phyloP scores from a whole-genome alignment of 1,140 invertebrate species.

The Linepithema humile region DNA sequence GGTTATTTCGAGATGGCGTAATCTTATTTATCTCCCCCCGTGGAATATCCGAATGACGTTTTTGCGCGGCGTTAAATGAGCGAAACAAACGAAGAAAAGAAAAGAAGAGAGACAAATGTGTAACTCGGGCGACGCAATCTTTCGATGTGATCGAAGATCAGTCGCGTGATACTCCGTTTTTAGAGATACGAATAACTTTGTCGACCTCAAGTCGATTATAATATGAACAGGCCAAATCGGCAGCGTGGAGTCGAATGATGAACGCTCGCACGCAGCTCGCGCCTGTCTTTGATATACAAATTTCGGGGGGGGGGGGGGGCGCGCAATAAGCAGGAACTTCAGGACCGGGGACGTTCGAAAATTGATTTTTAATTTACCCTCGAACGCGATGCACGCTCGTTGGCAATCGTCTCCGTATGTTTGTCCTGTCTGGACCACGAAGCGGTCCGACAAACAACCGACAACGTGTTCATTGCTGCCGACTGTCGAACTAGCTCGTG shows the following conservation, averaged over 20 bases:
- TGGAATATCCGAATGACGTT: no score
- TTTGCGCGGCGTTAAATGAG: no score
- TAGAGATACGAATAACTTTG: background rate
- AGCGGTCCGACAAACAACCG: conserved; percentile 74
- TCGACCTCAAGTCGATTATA: background rate
- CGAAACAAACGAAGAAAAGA: no score
- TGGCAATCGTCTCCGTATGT: conserved; percentile 67
- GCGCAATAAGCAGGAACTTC: conserved; percentile 5
- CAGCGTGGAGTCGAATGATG: background rate
- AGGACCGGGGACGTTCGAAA: background rate
- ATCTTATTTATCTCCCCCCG: background rate
- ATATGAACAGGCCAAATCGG: background rate
- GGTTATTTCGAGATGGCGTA: background rate
- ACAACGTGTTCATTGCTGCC: conserved; percentile 64
- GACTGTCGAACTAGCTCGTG: conserved; percentile 51
- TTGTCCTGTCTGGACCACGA: conserved; percentile 76
- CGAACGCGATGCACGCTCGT: conserved; percentile 29
- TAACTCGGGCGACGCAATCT: no score
- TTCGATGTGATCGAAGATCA: no score
- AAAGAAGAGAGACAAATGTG: no score
- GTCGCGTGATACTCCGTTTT: background rate
- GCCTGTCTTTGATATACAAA: background rate
- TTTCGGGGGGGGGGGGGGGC: background rate
- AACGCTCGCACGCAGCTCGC: background rate
- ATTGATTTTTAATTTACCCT: conserved; percentile 81